A percentile compares a stretch with the other conserved stretches of the same genome.
Conservation (phyloP, 2,888 invertebrate species). For the Philaethria dido region DNA sequence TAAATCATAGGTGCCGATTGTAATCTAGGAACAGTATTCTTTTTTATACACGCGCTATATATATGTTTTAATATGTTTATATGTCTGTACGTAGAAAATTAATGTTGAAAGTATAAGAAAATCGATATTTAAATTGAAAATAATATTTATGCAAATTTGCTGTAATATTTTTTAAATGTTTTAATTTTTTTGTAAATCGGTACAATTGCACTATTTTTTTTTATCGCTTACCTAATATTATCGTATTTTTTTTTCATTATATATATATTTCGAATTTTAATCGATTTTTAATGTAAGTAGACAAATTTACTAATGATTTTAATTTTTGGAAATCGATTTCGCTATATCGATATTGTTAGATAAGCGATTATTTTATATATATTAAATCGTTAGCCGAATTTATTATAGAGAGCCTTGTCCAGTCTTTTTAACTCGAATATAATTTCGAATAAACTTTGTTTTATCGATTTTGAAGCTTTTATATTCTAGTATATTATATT, state of each 20-base stretch:
- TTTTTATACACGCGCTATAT: constrained; percentile 9
- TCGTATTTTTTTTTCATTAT: neutral
- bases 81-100: neutral
- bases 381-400: constrained; percentile 18
- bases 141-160: neutral
- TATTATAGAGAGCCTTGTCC: constrained; percentile 36
- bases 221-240: constrained; percentile 12
- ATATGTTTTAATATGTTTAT: neutral
- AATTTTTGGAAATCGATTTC: constrained; percentile 6
- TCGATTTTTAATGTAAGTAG: constrained; percentile 14
- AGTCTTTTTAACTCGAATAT: constrained; percentile 26
- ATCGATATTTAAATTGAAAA: neutral
- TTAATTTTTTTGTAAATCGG: neutral
- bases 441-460: neutral
- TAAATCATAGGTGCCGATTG: constrained; percentile 22
- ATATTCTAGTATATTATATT: too few relatives aligned
- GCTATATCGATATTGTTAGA: constrained; percentile 4
- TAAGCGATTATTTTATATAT: constrained; percentile 16
- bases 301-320: neutral
- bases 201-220: neutral
- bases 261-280: constrained; percentile 1
- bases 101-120: neutral
- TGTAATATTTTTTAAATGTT: neutral
- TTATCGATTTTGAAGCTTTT: neutral
- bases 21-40: constrained; percentile 34